Evolutionary conservation across 2,113 vertebrate species (phyloP), one percentile per base, ranked within the genome.

Genomic region (Sphaerodactylus townsendi): DNA sequence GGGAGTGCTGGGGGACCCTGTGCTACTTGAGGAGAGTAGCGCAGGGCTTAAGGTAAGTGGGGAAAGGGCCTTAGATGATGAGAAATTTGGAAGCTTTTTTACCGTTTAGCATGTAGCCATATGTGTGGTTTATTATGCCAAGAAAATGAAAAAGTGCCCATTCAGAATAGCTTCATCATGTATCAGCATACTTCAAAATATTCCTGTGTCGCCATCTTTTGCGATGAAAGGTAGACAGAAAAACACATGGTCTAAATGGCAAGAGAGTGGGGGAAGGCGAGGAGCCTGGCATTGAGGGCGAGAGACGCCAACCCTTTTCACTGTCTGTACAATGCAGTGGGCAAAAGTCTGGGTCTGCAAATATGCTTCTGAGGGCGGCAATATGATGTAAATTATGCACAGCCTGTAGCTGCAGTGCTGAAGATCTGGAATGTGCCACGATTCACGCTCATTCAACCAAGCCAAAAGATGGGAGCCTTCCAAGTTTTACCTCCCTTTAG

Each of bases 331-430:
- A 23, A 5, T 77, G 78, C 77, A 77, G 17, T 70, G 66, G 79
- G 72, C 82, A 84, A 73, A 88, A 85, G 85, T 65, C 35, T 14
- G 5, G 77, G 59, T 25, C 72, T 69, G 70, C 82, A 88, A 88
- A 66, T 90, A 62, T 69, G 5, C 74, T 44, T 48, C 68, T 79
- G 64, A 76, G 65, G 82, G 70, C 50, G 76, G 33, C 30, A 41
- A 64, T 62, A 73, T 46, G 37, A 35, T 68, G 48, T 89, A 80
- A 88, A 91, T 93, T 89, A 85, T 88, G 77, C 79, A 79, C 23
- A 48, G 62, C 53, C 9, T 90, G 46, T 76, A 66, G 68, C 78
- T 87, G 78, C 62, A 0, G 0, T 80, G 37, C 82, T 0, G 0
- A 44, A 81, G 76, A 79, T 82, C 37, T 84, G 80, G 85, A 91